Percentiles rank a stretch among this genome's conserved stretches.
Conservation (phyloP, 2,797 vertebrate species). For the Coreius guichenoti region DNA sequence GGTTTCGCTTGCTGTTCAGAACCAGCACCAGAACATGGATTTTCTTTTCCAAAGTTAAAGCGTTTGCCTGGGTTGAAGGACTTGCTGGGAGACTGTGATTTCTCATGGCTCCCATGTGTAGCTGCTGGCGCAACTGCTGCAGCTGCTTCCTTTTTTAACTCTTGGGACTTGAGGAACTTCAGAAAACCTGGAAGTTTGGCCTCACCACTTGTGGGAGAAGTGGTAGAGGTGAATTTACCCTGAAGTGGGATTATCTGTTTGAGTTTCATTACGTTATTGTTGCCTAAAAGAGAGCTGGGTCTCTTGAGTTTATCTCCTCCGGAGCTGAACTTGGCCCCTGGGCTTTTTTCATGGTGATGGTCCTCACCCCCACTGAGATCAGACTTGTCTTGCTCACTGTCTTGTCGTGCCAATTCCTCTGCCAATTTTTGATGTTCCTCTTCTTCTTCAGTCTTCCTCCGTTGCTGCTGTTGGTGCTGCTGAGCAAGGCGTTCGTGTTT, state of each 20-base stretch:
- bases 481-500: slow-evolving; percentile 96
- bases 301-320: slow-evolving; percentile 90
- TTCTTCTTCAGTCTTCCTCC: slow-evolving; percentile 93
- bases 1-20: slow-evolving; percentile 65
- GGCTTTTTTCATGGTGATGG: slow-evolving; percentile 84
- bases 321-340: slow-evolving; percentile 78
- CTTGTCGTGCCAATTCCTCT: slow-evolving; percentile 88
- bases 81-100: slow-evolving; percentile 94
- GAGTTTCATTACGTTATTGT: slow-evolving; percentile 96
- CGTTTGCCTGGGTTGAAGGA: slow-evolving; percentile 95
- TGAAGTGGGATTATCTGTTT: slow-evolving; percentile 98
- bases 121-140: slow-evolving; percentile 42
- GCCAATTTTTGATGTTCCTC: slow-evolving; percentile 89
- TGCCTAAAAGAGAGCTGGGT: slow-evolving; percentile 92
- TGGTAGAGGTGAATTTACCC: slow-evolving; percentile 88
- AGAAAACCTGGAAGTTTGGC: slow-evolving; percentile 96
- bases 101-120: slow-evolving; percentile 74
- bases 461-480: slow-evolving; percentile 95
- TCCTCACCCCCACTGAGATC: slow-evolving; percentile 73
- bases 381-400: slow-evolving; percentile 86
- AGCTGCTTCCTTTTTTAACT: slow-evolving; percentile 84
- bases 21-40: slow-evolving; percentile 58
- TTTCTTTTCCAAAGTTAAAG: slow-evolving; percentile 88
- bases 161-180: slow-evolving; percentile 95
- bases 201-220: slow-evolving; percentile 87